Evolutionary conservation across 2,888 invertebrate genomes (phyloP).

Genomic region (Callyntrura guangdongensis): DNA sequence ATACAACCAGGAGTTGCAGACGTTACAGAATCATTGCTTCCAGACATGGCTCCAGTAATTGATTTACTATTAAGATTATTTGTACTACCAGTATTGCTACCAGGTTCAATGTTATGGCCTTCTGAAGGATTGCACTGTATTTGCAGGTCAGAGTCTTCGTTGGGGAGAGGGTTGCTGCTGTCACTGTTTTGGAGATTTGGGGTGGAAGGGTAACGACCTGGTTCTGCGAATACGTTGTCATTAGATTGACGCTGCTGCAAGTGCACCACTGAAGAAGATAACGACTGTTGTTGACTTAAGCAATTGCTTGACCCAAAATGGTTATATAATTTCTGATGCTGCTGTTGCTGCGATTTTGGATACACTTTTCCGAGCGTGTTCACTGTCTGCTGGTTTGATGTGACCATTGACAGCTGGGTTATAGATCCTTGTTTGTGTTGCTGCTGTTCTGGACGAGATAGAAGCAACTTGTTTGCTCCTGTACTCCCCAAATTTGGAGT

Average conservation of each 20-base stretch:
- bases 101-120: constrained; percentile 56
- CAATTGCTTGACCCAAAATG: constrained; percentile 71
- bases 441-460: constrained; percentile 54
- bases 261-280: constrained; percentile 55
- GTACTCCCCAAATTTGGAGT: constrained; percentile 86
- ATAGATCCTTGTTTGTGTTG: constrained; percentile 65
- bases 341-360: constrained; percentile 31
- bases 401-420: constrained; percentile 69
- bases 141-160: constrained; percentile 8
- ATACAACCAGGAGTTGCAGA: constrained; percentile 51
- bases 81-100: constrained; percentile 65
- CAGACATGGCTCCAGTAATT: constrained; percentile 73
- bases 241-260: constrained; percentile 63
- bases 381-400: constrained; percentile 63
- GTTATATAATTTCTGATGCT: constrained; percentile 67
- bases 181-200: constrained; percentile 76
- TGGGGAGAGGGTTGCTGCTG: constrained; percentile 23
- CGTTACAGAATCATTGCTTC: constrained; percentile 62
- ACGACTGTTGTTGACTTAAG: constrained; percentile 63
- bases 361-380: constrained; percentile 70
- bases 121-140: constrained; percentile 62
- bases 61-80: constrained; percentile 63
- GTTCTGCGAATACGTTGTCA: constrained; percentile 68
- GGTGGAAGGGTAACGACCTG: constrained; percentile 73
- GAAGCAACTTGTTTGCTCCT: constrained; percentile 59